phyloP scores from a whole-genome alignment of 2,888 invertebrate genomes.

The Globia sparganii region DNA sequence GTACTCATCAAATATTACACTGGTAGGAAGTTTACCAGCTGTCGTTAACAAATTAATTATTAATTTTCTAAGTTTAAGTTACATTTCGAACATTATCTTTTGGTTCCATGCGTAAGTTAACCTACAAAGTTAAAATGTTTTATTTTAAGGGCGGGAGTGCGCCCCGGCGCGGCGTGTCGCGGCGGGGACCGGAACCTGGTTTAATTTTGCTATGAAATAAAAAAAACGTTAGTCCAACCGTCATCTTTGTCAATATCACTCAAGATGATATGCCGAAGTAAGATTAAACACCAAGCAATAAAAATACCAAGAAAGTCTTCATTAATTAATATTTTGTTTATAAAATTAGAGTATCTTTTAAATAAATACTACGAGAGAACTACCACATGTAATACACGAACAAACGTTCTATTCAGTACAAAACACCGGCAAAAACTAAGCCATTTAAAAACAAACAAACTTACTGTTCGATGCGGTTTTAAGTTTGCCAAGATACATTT shows the following conservation, averaged over 20 bases:
- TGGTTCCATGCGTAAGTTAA: slow-evolving; percentile 20
- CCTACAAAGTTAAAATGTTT: slow-evolving; percentile 17
- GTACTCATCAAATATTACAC: slow-evolving; percentile 34
- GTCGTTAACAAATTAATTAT: slow-evolving; percentile 12
- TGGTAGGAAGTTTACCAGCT: slow-evolving; percentile 7
- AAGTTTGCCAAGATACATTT: slow-evolving; percentile 81
- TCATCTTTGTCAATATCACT: not conserved
- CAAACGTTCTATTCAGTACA: not conserved
- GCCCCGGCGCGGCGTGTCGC: too few relatives aligned
- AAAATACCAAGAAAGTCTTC: not conserved
- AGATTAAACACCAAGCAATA: not conserved
- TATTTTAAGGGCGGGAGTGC: not conserved
- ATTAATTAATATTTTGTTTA: not conserved
- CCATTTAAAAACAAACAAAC: slow-evolving; percentile 58
- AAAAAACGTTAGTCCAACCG: not conserved
- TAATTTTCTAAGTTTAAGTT: not conserved
- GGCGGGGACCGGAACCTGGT: not conserved
- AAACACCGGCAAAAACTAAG: slow-evolving; percentile 15
- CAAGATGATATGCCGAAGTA: not conserved
- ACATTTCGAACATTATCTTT: not conserved
- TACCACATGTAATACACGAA: not conserved
- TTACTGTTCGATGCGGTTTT: slow-evolving; percentile 82
- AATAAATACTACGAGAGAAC: not conserved
- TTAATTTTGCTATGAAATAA: not conserved
- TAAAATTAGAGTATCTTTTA: not conserved